Percentiles rank a stretch among this genome's conserved stretches.
phyloP scores from a whole-genome alignment of 2,888 invertebrate genomes.

The Ormyrus rosae region DNA sequence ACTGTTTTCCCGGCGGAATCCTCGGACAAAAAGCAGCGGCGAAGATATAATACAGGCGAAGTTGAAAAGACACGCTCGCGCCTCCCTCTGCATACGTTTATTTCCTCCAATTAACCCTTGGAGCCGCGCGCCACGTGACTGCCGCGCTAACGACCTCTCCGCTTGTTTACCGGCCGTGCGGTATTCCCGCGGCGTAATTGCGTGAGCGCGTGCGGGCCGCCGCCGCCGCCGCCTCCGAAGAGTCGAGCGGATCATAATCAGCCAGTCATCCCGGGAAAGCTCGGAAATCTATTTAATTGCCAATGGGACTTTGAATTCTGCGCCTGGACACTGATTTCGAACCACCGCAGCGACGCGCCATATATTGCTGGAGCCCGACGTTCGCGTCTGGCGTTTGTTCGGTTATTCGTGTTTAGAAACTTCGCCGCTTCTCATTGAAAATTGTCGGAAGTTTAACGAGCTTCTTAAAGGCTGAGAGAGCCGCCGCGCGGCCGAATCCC shows the following conservation, averaged over 20 bases:
- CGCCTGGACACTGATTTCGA: background rate
- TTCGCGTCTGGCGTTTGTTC: no score
- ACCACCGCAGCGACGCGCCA: no score
- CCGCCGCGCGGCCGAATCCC: background rate
- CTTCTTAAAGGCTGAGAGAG: no score
- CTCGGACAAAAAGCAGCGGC: no score
- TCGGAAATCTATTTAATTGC: slow-evolving; percentile 30
- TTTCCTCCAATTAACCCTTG: slow-evolving; percentile 74
- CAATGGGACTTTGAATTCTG: slow-evolving; percentile 1
- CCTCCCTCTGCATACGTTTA: slow-evolving; percentile 60
- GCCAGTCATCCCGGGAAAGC: background rate
- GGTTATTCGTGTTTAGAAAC: no score
- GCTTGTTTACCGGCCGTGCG: slow-evolving; percentile 57
- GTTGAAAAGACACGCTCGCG: slow-evolving; percentile 3
- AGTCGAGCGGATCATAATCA: slow-evolving; percentile 33
- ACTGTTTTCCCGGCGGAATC: no score
- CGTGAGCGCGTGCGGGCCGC: background rate
- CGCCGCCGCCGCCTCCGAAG: background rate
- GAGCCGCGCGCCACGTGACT: slow-evolving; percentile 63
- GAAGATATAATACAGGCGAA: no score
- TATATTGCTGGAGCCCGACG: no score
- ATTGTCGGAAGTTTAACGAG: no score
- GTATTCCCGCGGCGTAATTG: slow-evolving; percentile 33
- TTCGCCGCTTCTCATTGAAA: no score
- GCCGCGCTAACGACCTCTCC: slow-evolving; percentile 58